These are phyloP conservation scores for Tolmerus cingulatus DNA, from an alignment of 2,888 invertebrate species.

Conservation along the genomic window DNA sequence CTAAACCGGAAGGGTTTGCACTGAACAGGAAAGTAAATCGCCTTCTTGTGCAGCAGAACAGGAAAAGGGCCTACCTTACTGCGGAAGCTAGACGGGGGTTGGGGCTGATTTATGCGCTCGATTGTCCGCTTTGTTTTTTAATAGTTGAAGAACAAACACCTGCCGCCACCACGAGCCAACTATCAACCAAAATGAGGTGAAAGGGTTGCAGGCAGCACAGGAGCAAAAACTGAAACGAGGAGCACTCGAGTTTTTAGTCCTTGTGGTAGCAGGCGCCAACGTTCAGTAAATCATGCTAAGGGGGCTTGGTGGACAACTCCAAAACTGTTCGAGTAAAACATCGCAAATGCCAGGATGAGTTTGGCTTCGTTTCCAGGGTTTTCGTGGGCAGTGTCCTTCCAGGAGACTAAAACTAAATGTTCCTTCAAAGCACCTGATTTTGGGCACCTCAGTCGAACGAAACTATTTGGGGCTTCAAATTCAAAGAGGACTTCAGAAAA, in stretches of 20 bases:
- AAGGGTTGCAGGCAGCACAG: neutral
- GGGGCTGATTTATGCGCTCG: neutral
- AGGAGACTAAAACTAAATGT: neutral
- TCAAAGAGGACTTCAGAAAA: too few relatives aligned
- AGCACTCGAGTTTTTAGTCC: neutral
- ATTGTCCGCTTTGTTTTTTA: neutral
- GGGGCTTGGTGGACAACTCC: neutral
- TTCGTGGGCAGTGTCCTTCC: constrained; percentile 73
- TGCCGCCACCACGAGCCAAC: neutral
- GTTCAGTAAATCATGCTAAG: neutral
- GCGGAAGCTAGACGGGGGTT: constrained; percentile 50
- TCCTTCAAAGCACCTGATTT: neutral
- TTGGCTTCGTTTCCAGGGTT: constrained; percentile 80
- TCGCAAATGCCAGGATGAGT: constrained; percentile 67
- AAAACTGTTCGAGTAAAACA: neutral
- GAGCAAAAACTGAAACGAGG: neutral
- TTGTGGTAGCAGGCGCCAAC: neutral
- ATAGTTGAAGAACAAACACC: neutral
- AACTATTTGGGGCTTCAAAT: too few relatives aligned
- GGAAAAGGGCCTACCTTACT: neutral
- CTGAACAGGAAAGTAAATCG: neutral
- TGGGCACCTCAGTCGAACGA: too few relatives aligned
- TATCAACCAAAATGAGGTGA: neutral
- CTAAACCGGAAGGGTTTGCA: neutral
- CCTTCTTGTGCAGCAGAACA: neutral